Evolutionary conservation across 2,888 invertebrate species (phyloP).

Genomic region (Teinopalpus imperialis): DNA sequence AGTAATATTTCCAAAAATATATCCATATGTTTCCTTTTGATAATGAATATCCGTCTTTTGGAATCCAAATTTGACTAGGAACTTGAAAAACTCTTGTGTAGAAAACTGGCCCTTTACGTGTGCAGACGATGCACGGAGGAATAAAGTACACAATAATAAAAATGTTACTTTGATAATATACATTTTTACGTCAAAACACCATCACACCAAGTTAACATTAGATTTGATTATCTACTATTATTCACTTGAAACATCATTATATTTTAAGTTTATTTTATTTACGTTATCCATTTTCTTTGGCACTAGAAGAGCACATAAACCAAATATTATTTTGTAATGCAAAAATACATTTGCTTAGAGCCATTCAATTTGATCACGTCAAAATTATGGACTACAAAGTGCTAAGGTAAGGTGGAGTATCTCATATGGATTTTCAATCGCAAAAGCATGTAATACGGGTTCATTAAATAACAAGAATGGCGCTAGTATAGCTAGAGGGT

Average conservation of each 20-base stretch:
- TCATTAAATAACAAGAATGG: too few relatives aligned
- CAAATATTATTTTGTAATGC: conserved; percentile 11
- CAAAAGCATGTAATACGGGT: too few relatives aligned
- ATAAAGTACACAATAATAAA: conserved; percentile 49
- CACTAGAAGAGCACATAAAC: conserved; percentile 7
- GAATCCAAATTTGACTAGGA: conserved; percentile 97
- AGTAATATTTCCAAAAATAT: conserved; percentile 97
- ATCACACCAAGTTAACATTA: conserved; percentile 29
- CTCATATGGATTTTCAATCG: too few relatives aligned
- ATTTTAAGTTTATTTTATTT: neutral
- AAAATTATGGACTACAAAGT: too few relatives aligned
- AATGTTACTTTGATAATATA: conserved; percentile 45
- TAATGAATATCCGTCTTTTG: conserved; percentile 96
- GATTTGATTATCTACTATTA: conserved; percentile 1
- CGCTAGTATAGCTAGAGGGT: too few relatives aligned
- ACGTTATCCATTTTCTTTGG: conserved; percentile 4
- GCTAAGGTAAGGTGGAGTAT: too few relatives aligned
- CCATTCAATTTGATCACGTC: conserved; percentile 6
- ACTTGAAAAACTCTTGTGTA: conserved; percentile 90
- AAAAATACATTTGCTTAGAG: neutral
- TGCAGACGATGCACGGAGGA: conserved; percentile 51
- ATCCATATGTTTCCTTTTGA: conserved; percentile 93
- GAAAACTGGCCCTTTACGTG: conserved; percentile 72
- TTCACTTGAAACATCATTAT: neutral
- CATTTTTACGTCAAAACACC: conserved; percentile 50